Evolutionary conservation across 2,888 invertebrate genomes (phyloP).

Genomic region (Nomada fucata): DNA sequence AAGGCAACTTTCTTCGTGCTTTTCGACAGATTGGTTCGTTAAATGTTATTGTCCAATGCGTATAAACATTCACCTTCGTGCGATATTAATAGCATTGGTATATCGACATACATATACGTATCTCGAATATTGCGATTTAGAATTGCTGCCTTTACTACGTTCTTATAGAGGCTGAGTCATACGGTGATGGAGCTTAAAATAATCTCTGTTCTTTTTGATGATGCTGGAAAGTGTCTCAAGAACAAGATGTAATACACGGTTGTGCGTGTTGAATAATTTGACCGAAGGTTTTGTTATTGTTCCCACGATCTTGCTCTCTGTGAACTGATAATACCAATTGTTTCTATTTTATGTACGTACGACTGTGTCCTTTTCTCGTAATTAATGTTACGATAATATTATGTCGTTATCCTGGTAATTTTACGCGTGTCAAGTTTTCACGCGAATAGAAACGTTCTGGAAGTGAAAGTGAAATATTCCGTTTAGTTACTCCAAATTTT

Average conservation of each 20-base stretch:
- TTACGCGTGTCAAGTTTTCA: no score
- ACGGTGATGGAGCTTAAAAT: constrained; percentile 15
- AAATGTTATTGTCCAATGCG: not conserved
- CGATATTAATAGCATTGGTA: not conserved
- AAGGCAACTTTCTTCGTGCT: no score
- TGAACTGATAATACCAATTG: not conserved
- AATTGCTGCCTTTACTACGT: constrained; percentile 16
- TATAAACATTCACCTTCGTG: not conserved
- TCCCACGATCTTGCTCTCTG: not conserved
- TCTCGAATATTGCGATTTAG: not conserved
- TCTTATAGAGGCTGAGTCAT: constrained; percentile 27
- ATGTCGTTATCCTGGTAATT: no score
- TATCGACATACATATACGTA: not conserved
- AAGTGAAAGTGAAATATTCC: no score
- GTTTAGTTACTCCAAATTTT: no score
- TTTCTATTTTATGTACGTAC: not conserved
- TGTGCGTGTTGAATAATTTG: not conserved
- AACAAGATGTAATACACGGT: not conserved
- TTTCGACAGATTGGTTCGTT: no score
- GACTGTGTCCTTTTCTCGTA: no score
- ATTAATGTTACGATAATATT: no score
- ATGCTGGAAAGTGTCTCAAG: constrained; percentile 14
- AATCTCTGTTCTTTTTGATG: not conserved
- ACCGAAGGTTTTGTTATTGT: not conserved
- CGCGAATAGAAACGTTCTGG: no score